phyloP scores from a whole-genome alignment of 1,140 invertebrate genomes.

The Pollicipes pollicipes region DNA sequence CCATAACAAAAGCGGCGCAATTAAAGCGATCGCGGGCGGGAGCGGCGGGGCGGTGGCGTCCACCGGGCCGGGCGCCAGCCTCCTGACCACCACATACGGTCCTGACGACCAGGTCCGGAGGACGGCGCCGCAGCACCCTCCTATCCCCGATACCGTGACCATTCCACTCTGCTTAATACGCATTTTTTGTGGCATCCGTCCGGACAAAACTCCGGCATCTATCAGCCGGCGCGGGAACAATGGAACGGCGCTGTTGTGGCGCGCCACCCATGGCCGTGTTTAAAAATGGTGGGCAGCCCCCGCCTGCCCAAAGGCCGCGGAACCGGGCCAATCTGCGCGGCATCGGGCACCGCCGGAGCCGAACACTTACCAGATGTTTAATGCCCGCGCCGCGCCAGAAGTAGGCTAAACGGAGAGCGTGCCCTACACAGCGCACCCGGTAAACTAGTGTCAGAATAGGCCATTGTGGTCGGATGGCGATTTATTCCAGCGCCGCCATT shows the following conservation, averaged over 20 bases:
- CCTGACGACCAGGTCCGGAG: no score
- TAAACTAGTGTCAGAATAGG: neutral
- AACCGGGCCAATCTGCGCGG: neutral
- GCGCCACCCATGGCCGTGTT: neutral
- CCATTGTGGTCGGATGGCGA: neutral
- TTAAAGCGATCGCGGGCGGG: neutral
- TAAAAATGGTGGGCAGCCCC: neutral
- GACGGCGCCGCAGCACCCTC: no score
- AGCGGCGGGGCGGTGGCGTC: no score
- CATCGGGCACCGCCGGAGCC: neutral
- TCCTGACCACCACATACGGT: no score
- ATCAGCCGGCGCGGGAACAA: neutral
- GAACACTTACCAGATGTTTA: neutral
- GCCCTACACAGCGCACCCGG: neutral
- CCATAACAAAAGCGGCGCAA: neutral
- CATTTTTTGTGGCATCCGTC: neutral
- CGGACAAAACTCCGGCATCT: neutral
- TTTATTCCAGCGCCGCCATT: neutral
- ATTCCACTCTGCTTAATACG: neutral
- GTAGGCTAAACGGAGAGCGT: neutral
- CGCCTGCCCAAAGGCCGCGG: neutral
- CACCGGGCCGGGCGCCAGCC: neutral
- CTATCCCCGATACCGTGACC: no score
- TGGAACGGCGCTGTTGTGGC: no score
- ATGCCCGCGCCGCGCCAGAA: neutral